Percentiles rank a stretch among this genome's conserved stretches.
Conservation (phyloP, 2,113 vertebrate species). For the Malurus cyaneus region DNA sequence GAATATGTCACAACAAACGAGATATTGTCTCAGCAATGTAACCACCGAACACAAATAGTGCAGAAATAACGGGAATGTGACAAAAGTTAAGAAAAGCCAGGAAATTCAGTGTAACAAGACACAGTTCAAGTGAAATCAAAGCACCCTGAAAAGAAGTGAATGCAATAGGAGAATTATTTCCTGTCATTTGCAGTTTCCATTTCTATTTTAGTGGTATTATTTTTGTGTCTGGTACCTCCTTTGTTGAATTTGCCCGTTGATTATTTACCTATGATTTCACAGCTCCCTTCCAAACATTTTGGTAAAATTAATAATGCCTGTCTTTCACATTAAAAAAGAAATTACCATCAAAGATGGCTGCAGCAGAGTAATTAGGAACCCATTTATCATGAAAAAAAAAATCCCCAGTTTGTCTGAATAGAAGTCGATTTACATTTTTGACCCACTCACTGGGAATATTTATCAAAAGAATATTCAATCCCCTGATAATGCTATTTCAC, state of each 20-base stretch:
- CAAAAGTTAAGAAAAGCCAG: constrained; percentile 27
- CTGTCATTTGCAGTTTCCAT: constrained; percentile 2
- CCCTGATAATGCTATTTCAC: neutral
- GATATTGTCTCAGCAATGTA: constrained; percentile 69
- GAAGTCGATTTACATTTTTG: constrained; percentile 69
- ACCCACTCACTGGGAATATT: constrained; percentile 57
- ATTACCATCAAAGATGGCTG: constrained; percentile 52
- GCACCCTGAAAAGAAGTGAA: constrained; percentile 20
- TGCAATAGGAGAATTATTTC: constrained; percentile 6
- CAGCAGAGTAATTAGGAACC: constrained; percentile 56
- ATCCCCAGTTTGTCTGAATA: constrained; percentile 52
- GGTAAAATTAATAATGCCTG: constrained; percentile 27
- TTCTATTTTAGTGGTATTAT: neutral
- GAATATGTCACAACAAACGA: constrained; percentile 66
- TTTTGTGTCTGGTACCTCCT: neutral
- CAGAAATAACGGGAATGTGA: constrained; percentile 28
- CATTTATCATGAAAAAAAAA: constrained; percentile 50
- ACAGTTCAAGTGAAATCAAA: constrained; percentile 38
- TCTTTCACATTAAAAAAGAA: neutral
- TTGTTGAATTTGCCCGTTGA: neutral
- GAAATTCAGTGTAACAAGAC: neutral
- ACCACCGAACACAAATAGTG: constrained; percentile 48
- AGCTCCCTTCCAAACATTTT: constrained; percentile 38
- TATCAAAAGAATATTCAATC: constrained; percentile 64
- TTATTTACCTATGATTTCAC: constrained; percentile 36